Percentiles rank a stretch among this genome's conserved stretches.
phyloP scores from a whole-genome alignment of 1,140 invertebrate species.

The Oryzaephilus surinamensis region DNA sequence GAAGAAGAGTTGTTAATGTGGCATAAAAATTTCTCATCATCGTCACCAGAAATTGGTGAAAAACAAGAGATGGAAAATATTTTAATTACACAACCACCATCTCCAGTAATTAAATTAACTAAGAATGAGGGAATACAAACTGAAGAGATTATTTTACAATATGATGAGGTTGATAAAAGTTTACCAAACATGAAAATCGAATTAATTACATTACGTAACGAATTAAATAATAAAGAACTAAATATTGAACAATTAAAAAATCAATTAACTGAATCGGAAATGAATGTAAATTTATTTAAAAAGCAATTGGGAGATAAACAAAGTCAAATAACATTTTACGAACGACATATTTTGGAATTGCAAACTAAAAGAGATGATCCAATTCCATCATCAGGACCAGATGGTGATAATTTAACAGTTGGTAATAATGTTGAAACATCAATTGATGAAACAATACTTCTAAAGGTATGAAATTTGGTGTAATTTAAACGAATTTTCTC shows the following conservation, averaged over 20 bases:
- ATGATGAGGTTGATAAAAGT: background rate
- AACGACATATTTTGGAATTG: constrained; percentile 28
- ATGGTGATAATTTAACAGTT: constrained; percentile 7
- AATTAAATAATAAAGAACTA: constrained; percentile 12
- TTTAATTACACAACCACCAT: background rate
- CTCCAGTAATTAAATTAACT: constrained; percentile 8
- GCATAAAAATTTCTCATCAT: constrained; percentile 13
- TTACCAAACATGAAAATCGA: constrained; percentile 8
- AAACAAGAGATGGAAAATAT: background rate
- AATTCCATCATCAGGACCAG: constrained; percentile 4
- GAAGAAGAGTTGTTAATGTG: constrained; percentile 31
- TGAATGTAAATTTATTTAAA: constrained; percentile 24
- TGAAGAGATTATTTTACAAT: constrained; percentile 1
- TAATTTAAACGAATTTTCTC: background rate
- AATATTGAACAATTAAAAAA: constrained; percentile 18
- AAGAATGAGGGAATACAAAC: constrained; percentile 18
- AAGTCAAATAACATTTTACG: constrained; percentile 31
- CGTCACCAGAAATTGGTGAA: background rate
- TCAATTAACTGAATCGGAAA: constrained; percentile 21
- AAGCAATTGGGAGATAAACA: constrained; percentile 31
- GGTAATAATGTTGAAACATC: constrained; percentile 1
- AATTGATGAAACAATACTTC: constrained; percentile 12
- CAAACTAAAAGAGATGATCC: constrained; percentile 19
- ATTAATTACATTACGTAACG: constrained; percentile 11
- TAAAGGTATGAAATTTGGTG: constrained; percentile 18